These are phyloP conservation scores for Tympanoctomys barrerae DNA, from an alignment of 2,797 vertebrate species.

Conservation along the genomic window DNA sequence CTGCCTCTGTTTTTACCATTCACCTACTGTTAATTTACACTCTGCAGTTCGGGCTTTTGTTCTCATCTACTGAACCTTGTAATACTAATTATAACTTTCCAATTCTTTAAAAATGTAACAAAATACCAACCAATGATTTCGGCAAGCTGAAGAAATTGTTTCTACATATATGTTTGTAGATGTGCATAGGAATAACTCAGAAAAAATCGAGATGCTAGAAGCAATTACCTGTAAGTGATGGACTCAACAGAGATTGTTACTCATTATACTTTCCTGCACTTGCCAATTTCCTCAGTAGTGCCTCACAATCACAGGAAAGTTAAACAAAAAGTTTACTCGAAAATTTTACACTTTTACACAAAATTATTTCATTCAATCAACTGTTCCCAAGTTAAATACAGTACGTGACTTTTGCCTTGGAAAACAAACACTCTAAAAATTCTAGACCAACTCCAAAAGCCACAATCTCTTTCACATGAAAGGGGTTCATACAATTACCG, in stretches of 20 bases:
- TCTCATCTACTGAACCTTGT: neutral
- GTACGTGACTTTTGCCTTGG: neutral
- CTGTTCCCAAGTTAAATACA: neutral
- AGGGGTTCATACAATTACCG: neutral
- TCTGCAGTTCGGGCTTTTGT: neutral
- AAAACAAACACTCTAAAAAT: neutral
- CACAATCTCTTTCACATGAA: neutral
- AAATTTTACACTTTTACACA: slow-evolving; percentile 15
- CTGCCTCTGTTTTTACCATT: slow-evolving; percentile 11
- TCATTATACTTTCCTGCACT: neutral
- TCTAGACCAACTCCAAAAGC: neutral
- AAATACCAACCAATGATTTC: slow-evolving; percentile 8
- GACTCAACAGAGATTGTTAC: neutral
- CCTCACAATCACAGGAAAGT: neutral
- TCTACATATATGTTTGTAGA: slow-evolving; percentile 24
- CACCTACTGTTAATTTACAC: neutral
- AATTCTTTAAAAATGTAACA: slow-evolving; percentile 16
- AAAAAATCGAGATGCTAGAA: neutral
- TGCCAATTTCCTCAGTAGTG: slow-evolving; percentile 21
- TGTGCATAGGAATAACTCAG: neutral
- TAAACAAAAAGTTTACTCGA: neutral
- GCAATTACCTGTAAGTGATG: neutral
- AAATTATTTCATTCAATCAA: slow-evolving; percentile 44
- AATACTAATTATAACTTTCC: neutral
- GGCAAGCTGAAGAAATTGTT: neutral